These are phyloP conservation scores for Hyposmocoma kahamanoa DNA, from an alignment of 1,140 invertebrate species.

Conservation along the genomic window DNA sequence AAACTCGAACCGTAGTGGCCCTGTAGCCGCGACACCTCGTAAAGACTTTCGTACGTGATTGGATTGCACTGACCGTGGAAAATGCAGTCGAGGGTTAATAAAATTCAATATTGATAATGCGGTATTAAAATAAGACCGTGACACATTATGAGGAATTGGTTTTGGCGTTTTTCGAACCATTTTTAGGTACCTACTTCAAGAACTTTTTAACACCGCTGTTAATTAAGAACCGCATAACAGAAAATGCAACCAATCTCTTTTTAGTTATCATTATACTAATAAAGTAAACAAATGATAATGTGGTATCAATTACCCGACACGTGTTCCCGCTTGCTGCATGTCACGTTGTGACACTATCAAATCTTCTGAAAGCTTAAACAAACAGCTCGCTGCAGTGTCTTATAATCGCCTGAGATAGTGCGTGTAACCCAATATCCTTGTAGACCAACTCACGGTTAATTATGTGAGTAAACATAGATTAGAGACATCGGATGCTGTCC, in stretches of 20 bases:
- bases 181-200: no score
- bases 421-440: slow-evolving; percentile 48
- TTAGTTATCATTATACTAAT: no score
- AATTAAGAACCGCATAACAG: no score
- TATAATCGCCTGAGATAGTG: slow-evolving; percentile 19
- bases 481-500: slow-evolving; percentile 37
- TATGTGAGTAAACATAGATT: slow-evolving; percentile 50
- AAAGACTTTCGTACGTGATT: slow-evolving; percentile 19
- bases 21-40: slow-evolving; percentile 32
- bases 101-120: no score
- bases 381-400: slow-evolving; percentile 14
- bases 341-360: slow-evolving; percentile 21
- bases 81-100: no score
- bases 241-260: no score
- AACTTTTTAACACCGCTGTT: no score
- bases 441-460: slow-evolving; percentile 49
- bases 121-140: no score
- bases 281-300: no score
- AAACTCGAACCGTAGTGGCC: slow-evolving; percentile 21
- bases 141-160: no score
- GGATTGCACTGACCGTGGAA: background rate
- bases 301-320: background rate
- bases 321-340: slow-evolving; percentile 1
- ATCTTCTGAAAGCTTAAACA: slow-evolving; percentile 19
- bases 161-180: no score